Conservation (phyloP, 1,140 invertebrate genomes). For the Phocides pigmalion region DNA sequence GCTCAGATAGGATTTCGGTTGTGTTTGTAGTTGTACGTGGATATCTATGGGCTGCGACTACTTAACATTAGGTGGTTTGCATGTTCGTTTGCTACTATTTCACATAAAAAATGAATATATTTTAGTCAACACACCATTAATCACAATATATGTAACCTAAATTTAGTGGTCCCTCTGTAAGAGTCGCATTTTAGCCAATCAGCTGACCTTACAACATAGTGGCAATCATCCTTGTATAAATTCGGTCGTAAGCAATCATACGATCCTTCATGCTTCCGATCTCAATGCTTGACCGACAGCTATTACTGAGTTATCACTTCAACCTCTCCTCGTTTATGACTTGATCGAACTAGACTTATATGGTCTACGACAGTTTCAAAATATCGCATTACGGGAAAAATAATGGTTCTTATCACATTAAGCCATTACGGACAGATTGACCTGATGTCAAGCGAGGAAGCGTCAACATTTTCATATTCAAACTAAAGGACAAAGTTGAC, state of each 20-base stretch:
- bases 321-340: slow-evolving; percentile 25
- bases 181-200: slow-evolving; percentile 36
- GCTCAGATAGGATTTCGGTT: too few species aligned
- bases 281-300: slow-evolving; percentile 14
- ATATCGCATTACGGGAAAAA: slow-evolving; percentile 30
- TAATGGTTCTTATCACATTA: slow-evolving; percentile 19
- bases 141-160: slow-evolving; percentile 25
- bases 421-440: background rate
- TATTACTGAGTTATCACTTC: slow-evolving; percentile 26
- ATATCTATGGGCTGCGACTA: too few species aligned
- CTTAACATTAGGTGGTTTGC: too few species aligned
- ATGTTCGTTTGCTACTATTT: too few species aligned
- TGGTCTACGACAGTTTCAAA: slow-evolving; percentile 21
- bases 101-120: slow-evolving; percentile 18
- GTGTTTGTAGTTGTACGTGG: too few species aligned
- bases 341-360: slow-evolving; percentile 29
- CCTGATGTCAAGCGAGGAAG: slow-evolving; percentile 15
- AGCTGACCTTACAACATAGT: slow-evolving; percentile 52
- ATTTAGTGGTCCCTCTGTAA: slow-evolving; percentile 6
- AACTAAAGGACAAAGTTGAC: background rate
- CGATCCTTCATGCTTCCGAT: slow-evolving; percentile 23
- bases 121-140: slow-evolving; percentile 15
- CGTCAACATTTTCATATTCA: background rate
- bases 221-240: slow-evolving; percentile 50
- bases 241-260: slow-evolving; percentile 42